Evolutionary conservation across 2,113 vertebrate species (phyloP), one percentile per base, ranked within the genome.

Genomic region (Crypturellus undulatus): DNA sequence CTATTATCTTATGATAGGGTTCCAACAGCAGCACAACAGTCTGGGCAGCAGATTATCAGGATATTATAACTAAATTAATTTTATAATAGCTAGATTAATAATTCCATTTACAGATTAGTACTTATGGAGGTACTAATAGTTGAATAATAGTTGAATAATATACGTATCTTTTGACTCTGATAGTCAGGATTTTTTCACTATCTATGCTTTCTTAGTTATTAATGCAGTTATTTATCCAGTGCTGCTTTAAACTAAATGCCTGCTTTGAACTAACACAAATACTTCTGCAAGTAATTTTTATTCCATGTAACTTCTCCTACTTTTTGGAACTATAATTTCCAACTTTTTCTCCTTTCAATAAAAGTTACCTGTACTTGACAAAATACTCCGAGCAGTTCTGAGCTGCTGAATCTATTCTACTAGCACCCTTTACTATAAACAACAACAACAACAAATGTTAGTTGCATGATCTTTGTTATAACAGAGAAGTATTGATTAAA

Each of bases 401-500:
- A 93, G 89, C 54, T 92, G 71, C 67, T 87, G 54, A 80, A 71
- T 85, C 77, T 68, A 81, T 89, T 91, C 90, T 87, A 89, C 32
- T 63, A 88, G 32, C 56, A 87, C 25, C 17, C 8, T 79, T 90
- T 82, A 34, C 89, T 88, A 89, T 51, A 38, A 54, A 71, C 34
- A 71, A 49, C 11, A 21, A 49, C 11, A 21, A 49, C 49, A 71
- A 54, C 18, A 91, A 93, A 93, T 30, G 51, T 64, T 91, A 87
- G 85, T 90, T 91, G 67, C 32, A 64, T 22, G 24, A 91, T 28
- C 82, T 94, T 82, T 78, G 12, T 45, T 87, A 49, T 71, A 90
- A 91, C 2, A 1, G 62, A 81, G 91, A 92, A 92, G 58, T 95
- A 96, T 75, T 91, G 68, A 85, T 85, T 85, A 88, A 84, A 85